A percentile compares a stretch with the other conserved stretches of the same genome.
Conservation (phyloP, 1,140 invertebrate genomes). For the Popillia japonica region DNA sequence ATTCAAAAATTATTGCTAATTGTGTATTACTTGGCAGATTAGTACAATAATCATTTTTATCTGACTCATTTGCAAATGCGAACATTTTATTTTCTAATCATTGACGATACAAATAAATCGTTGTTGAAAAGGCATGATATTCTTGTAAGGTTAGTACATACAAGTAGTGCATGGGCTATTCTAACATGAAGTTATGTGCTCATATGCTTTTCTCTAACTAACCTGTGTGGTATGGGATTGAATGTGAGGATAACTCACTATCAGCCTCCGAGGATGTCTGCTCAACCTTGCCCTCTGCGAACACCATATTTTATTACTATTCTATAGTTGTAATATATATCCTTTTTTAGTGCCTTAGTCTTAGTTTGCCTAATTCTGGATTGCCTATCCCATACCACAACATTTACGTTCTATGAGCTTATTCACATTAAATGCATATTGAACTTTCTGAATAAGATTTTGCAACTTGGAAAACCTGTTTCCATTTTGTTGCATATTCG, state of each 20-base stretch:
- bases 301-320: slow-evolving; percentile 45
- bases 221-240: slow-evolving; percentile 77
- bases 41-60: not conserved
- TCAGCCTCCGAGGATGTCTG: slow-evolving; percentile 79
- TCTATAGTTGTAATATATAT: not conserved
- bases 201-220: slow-evolving; percentile 59
- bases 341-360: not conserved
- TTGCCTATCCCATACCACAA: slow-evolving; percentile 22
- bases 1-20: no score
- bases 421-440: not conserved
- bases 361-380: not conserved
- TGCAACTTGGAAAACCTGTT: not conserved
- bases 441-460: not conserved
- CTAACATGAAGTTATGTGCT: slow-evolving; percentile 43
- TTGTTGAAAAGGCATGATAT: not conserved
- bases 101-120: not conserved
- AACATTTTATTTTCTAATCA: not conserved
- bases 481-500: no score
- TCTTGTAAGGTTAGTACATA: slow-evolving; percentile 39
- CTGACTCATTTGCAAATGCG: not conserved
- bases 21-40: no score
- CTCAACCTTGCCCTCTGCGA: slow-evolving; percentile 61
- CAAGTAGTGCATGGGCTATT: slow-evolving; percentile 46
- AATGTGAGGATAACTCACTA: slow-evolving; percentile 81
- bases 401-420: not conserved